A percentile compares a stretch with the other conserved stretches of the same genome.
These are phyloP conservation scores for Mungos mungo DNA, from an alignment of 2,113 vertebrate species.

Conservation along the genomic window DNA sequence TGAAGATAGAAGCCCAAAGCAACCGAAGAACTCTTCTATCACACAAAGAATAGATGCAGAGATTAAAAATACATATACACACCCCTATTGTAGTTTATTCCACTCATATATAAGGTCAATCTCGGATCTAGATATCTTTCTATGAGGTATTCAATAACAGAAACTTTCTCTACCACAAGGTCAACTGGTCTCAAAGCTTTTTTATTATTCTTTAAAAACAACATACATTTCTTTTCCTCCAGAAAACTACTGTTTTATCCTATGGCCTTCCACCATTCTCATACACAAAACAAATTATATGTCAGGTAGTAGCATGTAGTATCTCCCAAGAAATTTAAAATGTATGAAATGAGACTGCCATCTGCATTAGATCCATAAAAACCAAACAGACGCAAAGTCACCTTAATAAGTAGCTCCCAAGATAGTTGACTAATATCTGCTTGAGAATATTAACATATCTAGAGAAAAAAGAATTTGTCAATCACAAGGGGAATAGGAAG, in stretches of 20 bases:
- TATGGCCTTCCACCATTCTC: not conserved
- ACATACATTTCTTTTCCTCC: not conserved
- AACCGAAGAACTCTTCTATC: not conserved
- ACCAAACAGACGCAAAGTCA: slow-evolving; percentile 46
- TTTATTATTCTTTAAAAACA: not conserved
- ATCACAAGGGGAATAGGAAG: not conserved
- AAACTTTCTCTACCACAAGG: not conserved
- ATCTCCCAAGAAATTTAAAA: slow-evolving; percentile 47
- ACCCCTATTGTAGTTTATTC: not conserved
- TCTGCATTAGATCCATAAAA: slow-evolving; percentile 48
- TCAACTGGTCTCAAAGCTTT: not conserved
- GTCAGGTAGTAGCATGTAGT: not conserved
- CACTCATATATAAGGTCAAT: not conserved
- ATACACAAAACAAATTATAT: not conserved
- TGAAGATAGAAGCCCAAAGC: not conserved
- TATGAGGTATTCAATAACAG: not conserved
- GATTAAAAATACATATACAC: not conserved
- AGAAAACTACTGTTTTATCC: not conserved
- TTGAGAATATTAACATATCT: slow-evolving; percentile 52
- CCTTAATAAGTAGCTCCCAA: slow-evolving; percentile 61
- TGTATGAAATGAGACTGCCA: slow-evolving; percentile 35
- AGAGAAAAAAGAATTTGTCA: slow-evolving; percentile 21
- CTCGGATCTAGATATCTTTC: not conserved
- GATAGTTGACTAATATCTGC: slow-evolving; percentile 30
- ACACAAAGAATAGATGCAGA: not conserved